Evolutionary conservation across 2,113 vertebrate species (phyloP).

Genomic region (Nasalis larvatus): DNA sequence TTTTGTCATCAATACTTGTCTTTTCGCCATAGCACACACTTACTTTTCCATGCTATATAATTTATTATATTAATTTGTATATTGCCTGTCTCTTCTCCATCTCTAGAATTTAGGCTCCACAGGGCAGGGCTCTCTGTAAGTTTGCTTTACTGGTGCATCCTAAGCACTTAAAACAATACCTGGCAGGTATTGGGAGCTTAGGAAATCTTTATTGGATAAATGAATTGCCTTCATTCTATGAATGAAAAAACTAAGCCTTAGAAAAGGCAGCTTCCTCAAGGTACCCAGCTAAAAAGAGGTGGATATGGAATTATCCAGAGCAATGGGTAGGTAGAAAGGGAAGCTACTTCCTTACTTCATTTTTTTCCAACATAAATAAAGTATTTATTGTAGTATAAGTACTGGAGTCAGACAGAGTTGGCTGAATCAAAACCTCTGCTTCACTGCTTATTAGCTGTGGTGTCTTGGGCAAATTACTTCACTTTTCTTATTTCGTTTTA

Average conservation of each 20-base stretch:
- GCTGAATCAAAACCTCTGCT: not conserved
- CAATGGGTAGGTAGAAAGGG: not conserved
- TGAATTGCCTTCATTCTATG: not conserved
- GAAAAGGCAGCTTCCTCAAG: not conserved
- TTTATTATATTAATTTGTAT: not conserved
- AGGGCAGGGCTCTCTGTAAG: not conserved
- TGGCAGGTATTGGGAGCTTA: not conserved
- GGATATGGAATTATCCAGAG: not conserved
- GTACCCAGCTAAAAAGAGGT: not conserved
- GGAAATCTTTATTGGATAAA: not conserved
- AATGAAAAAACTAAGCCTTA: not conserved
- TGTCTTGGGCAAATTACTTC: not conserved
- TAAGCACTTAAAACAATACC: too few relatives aligned
- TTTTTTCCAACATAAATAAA: not conserved
- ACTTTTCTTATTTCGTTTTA: not conserved
- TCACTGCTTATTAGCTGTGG: not conserved
- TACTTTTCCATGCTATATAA: not conserved
- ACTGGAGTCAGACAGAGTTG: not conserved
- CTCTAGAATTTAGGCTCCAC: not conserved
- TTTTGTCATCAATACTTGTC: too few relatives aligned
- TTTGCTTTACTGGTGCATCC: not conserved
- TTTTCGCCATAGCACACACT: not conserved
- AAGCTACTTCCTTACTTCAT: not conserved
- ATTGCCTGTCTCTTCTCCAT: not conserved
- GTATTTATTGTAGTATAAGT: not conserved